Percentiles rank a stretch among this genome's conserved stretches.
These are phyloP conservation scores for Neodiprion pinetum DNA, from an alignment of 1,140 invertebrate genomes.

Conservation along the genomic window DNA sequence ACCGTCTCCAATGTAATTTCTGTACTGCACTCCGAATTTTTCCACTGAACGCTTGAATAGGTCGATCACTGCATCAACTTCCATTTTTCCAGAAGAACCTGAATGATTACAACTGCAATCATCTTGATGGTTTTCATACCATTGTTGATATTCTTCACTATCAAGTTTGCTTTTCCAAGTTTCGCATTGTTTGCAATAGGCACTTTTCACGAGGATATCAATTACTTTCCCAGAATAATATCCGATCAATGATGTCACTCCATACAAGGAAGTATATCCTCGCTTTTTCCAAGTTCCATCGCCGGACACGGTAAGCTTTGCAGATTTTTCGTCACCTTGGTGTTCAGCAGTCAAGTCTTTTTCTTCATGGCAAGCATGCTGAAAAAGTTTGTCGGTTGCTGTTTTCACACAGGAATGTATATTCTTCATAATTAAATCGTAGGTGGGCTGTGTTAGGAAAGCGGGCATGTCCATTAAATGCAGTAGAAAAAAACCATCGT, in stretches of 20 bases:
- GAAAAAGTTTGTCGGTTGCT: slow-evolving; percentile 12
- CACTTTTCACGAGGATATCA: slow-evolving; percentile 21
- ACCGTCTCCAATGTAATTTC: background rate
- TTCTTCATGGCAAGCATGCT: slow-evolving; percentile 12
- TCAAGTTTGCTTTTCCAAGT: slow-evolving; percentile 10
- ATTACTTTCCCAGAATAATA: slow-evolving; percentile 25
- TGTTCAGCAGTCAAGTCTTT: slow-evolving; percentile 14
- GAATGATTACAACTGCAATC: slow-evolving; percentile 16
- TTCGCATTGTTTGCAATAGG: slow-evolving; percentile 23
- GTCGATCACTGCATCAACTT: slow-evolving; percentile 17
- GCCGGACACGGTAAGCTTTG: slow-evolving; percentile 19
- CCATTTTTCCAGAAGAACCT: slow-evolving; percentile 25
- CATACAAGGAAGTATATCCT: slow-evolving; percentile 22
- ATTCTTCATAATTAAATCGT: no score
- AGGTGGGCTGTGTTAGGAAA: slow-evolving; percentile 2
- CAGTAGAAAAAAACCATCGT: no score
- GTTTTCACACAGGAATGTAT: no score
- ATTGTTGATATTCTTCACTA: slow-evolving; percentile 14
- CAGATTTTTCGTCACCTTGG: slow-evolving; percentile 13
- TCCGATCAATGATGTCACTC: slow-evolving; percentile 24
- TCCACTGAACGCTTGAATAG: slow-evolving; percentile 22
- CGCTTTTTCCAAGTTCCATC: slow-evolving; percentile 29
- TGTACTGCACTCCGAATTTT: slow-evolving; percentile 13
- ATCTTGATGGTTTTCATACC: slow-evolving; percentile 15
- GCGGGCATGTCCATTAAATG: slow-evolving; percentile 14